phyloP scores from a whole-genome alignment of 2,113 vertebrate genomes.

The Hoplias malabaricus region DNA sequence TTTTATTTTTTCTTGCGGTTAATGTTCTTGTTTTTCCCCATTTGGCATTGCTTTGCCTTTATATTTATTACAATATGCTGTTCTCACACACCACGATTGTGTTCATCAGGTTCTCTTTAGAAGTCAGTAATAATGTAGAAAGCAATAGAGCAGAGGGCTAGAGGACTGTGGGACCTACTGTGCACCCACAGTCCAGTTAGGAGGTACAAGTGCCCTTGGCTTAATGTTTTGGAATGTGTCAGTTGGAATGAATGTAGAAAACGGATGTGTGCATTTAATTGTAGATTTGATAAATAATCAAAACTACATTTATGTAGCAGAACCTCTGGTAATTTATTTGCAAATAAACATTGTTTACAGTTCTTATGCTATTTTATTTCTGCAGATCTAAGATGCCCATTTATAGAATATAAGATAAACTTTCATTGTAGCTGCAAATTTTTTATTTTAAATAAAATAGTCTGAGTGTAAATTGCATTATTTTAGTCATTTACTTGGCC shows the following conservation, averaged over 20 bases:
- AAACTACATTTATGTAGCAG: conserved; percentile 44
- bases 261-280: conserved; percentile 42
- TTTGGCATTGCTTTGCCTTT: not conserved
- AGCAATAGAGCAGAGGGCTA: conserved; percentile 48
- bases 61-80: conserved; percentile 7
- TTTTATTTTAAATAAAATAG: conserved; percentile 17
- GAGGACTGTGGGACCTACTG: conserved; percentile 30
- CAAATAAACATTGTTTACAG: conserved; percentile 39
- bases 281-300: conserved; percentile 30
- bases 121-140: conserved; percentile 37
- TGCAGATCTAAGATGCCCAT: not conserved
- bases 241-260: conserved; percentile 37
- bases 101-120: conserved; percentile 15
- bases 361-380: not conserved
- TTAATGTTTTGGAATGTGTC: conserved; percentile 37
- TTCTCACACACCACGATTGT: not conserved
- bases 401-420: not conserved
- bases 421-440: not conserved
- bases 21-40: not conserved
- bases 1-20: not conserved
- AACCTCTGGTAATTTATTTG: conserved; percentile 37
- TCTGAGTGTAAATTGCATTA: not conserved
- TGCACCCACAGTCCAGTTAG: conserved; percentile 22
- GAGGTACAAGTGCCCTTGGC: conserved; percentile 52
- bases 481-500: not conserved